phyloP scores from a whole-genome alignment of 2,113 vertebrate genomes.

The Laticauda colubrina region DNA sequence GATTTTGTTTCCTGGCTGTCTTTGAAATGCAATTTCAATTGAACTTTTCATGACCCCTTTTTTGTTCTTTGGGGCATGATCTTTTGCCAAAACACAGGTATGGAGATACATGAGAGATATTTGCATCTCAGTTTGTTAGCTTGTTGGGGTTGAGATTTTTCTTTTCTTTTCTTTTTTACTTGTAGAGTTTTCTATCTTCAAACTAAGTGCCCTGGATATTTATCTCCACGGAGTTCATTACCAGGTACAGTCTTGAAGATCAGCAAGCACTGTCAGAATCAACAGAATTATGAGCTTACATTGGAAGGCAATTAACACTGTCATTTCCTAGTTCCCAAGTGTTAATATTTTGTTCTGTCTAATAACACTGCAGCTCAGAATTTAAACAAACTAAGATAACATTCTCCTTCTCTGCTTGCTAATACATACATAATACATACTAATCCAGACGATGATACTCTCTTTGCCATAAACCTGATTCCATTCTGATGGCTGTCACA shows the following conservation, averaged over 20 bases:
- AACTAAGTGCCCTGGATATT: slow-evolving; percentile 2
- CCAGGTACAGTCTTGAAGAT: background rate
- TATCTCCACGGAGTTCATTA: slow-evolving; percentile 20
- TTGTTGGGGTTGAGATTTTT: background rate
- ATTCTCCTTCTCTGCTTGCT: background rate
- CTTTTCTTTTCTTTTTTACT: background rate
- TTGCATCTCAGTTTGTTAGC: background rate
- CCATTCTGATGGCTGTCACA: background rate
- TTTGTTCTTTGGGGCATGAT: background rate
- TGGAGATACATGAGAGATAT: background rate
- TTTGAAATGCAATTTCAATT: background rate
- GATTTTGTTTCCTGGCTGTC: background rate
- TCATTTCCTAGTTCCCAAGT: background rate
- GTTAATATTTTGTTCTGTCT: slow-evolving; percentile 26
- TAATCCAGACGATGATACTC: background rate
- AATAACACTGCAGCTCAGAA: slow-evolving; percentile 13
- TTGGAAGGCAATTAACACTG: slow-evolving; percentile 32
- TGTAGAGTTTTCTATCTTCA: background rate
- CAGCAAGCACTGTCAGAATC: background rate
- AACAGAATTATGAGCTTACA: slow-evolving; percentile 5
- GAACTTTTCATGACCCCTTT: background rate
- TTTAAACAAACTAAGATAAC: slow-evolving; percentile 18
- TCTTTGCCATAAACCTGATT: background rate
- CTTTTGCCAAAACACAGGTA: too few relatives aligned
- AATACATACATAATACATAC: slow-evolving; percentile 2